A percentile compares a stretch with the other conserved stretches of the same genome.
Evolutionary conservation across 1,140 invertebrate genomes (phyloP).

Genomic region (Carposina sasakii): DNA sequence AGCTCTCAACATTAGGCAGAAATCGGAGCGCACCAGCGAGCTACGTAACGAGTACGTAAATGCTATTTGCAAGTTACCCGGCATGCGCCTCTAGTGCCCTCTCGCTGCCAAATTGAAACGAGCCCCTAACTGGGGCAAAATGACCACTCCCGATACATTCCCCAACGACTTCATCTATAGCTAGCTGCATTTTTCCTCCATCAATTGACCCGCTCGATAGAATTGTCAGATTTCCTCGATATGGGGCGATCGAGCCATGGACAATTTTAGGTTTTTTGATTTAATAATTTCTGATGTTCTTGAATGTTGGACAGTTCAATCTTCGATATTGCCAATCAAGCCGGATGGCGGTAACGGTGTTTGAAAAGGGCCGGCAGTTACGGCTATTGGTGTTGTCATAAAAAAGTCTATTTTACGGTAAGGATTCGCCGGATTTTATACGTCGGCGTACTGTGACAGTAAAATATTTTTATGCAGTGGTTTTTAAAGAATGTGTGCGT

Average conservation of each 20-base stretch:
- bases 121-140: conserved; percentile 43
- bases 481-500: too few species aligned
- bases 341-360: conserved; percentile 28
- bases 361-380: conserved; percentile 30
- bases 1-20: conserved; percentile 25
- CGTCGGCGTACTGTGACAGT: too few species aligned
- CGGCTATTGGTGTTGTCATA: too few species aligned
- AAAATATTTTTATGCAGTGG: too few species aligned
- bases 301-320: conserved; percentile 36
- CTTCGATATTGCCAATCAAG: conserved; percentile 50
- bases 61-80: conserved; percentile 58
- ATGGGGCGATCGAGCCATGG: too few species aligned
- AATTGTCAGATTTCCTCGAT: conserved; percentile 31
- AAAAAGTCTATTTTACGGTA: too few species aligned
- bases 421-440: too few species aligned
- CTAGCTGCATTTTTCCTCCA: conserved; percentile 27
- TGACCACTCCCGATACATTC: conserved; percentile 40
- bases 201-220: conserved; percentile 23
- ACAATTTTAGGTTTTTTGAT: too few species aligned
- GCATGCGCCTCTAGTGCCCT: conserved; percentile 38
- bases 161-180: conserved; percentile 19
- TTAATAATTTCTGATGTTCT: conserved; percentile 43
- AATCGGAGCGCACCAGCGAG: conserved; percentile 21
- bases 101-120: conserved; percentile 57
- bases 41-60: conserved; percentile 36